phyloP scores from a whole-genome alignment of 2,113 vertebrate species.

The Phainopepla nitens region DNA sequence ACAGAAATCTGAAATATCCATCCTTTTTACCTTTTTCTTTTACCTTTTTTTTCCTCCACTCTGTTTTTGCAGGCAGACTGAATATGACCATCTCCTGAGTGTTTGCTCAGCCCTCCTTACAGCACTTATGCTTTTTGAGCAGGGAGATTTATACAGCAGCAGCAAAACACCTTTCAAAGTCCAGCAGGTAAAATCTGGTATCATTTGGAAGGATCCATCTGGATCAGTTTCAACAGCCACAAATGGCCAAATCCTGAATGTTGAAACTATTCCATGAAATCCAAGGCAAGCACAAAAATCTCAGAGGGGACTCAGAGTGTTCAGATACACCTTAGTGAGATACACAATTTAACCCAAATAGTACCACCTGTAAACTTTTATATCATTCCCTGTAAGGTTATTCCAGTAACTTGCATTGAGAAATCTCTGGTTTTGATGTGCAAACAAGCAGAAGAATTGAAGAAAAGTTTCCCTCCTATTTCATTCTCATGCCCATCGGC shows the following conservation, averaged over 20 bases:
- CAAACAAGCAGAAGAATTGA: neutral
- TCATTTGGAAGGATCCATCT: neutral
- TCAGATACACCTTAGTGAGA: neutral
- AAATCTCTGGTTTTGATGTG: neutral
- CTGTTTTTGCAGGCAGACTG: neutral
- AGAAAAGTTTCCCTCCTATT: neutral
- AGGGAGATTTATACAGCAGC: neutral
- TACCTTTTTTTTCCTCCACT: neutral
- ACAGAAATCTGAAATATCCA: neutral
- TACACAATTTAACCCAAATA: neutral
- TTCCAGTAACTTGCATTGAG: neutral
- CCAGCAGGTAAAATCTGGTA: neutral
- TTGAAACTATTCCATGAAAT: neutral
- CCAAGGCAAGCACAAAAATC: neutral
- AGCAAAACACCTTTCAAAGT: neutral
- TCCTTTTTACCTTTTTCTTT: neutral
- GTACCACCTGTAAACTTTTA: neutral
- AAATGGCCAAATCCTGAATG: neutral
- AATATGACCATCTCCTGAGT: neutral
- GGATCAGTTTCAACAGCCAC: neutral
- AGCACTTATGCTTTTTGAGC: rapidly evolving
- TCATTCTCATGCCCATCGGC: neutral
- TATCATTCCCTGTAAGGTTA: neutral
- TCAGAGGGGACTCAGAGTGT: neutral
- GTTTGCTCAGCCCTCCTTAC: neutral